A percentile compares a stretch with the other conserved stretches of the same genome.
Conservation (phyloP, 2,113 vertebrate species). For the Aptenodytes forsteri region DNA sequence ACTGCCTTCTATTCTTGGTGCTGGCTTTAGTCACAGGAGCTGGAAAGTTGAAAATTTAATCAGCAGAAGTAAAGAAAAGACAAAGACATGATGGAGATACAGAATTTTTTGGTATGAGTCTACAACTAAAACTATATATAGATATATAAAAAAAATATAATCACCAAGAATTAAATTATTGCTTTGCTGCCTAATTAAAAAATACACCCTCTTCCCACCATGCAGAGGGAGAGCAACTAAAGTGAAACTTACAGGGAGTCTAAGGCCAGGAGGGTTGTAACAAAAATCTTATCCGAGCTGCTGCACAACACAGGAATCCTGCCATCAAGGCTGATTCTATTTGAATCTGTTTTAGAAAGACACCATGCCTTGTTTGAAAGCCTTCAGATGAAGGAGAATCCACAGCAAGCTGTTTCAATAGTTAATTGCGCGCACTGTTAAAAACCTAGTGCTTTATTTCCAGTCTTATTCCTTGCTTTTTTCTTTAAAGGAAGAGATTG, state of each 20-base stretch:
- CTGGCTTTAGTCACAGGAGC: background rate
- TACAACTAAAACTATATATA: background rate
- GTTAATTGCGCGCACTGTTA: background rate
- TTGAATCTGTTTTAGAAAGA: background rate
- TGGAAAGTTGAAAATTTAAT: background rate
- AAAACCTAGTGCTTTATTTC: slow-evolving; percentile 12
- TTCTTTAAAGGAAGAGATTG: slow-evolving; percentile 22
- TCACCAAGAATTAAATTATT: background rate
- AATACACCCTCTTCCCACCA: background rate
- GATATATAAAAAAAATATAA: background rate
- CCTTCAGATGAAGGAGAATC: background rate
- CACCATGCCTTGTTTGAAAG: background rate
- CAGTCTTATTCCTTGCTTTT: background rate
- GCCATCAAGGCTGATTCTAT: background rate
- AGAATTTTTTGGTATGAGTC: background rate
- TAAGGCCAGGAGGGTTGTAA: background rate
- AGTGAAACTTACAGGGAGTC: background rate
- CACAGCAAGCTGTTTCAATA: background rate
- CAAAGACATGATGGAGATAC: background rate
- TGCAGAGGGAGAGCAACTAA: background rate
- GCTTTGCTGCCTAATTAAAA: background rate
- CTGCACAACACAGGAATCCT: background rate
- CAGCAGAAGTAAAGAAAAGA: background rate
- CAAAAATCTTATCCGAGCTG: background rate
- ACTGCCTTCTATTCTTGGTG: background rate